Conservation (phyloP, 2,888 invertebrate genomes). For the Silvanus unidentatus region DNA sequence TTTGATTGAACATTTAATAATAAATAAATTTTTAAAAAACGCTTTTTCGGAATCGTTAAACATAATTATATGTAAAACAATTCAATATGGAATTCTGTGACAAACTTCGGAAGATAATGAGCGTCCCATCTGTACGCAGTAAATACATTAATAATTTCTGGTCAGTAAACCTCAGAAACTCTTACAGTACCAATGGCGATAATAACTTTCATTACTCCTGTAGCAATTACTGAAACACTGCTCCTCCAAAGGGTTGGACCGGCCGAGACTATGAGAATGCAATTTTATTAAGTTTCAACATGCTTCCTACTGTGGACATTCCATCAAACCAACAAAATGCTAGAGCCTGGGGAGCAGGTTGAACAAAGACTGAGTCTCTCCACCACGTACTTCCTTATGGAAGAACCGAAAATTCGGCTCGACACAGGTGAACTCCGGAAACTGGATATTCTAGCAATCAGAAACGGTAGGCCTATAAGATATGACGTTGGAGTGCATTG, state of each 20-base stretch:
- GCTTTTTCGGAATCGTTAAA: no score
- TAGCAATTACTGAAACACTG: neutral
- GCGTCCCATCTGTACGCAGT: neutral
- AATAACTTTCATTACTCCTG: neutral
- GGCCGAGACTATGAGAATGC: constrained; percentile 26
- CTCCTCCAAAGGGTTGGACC: constrained; percentile 24
- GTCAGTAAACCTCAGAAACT: constrained; percentile 8
- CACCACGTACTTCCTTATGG: constrained; percentile 24
- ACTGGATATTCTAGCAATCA: constrained; percentile 14
- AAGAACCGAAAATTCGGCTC: constrained; percentile 21
- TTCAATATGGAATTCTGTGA: neutral
- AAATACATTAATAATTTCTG: constrained; percentile 2
- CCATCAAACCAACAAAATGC: constrained; percentile 27
- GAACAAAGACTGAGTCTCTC: constrained; percentile 14
- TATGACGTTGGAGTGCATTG: constrained; percentile 11
- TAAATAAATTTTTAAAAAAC: no score
- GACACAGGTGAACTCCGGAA: constrained; percentile 11
- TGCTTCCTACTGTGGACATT: constrained; percentile 28
- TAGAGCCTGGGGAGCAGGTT: constrained; percentile 24
- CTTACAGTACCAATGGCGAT: constrained; percentile 19
- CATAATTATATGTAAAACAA: no score
- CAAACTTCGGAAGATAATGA: neutral
- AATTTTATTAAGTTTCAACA: constrained; percentile 26
- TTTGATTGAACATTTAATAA: no score
- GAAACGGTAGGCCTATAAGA: constrained; percentile 9